These are phyloP conservation scores for Geotrypetes seraphini DNA, from an alignment of 2,797 vertebrate genomes.

Conservation along the genomic window DNA sequence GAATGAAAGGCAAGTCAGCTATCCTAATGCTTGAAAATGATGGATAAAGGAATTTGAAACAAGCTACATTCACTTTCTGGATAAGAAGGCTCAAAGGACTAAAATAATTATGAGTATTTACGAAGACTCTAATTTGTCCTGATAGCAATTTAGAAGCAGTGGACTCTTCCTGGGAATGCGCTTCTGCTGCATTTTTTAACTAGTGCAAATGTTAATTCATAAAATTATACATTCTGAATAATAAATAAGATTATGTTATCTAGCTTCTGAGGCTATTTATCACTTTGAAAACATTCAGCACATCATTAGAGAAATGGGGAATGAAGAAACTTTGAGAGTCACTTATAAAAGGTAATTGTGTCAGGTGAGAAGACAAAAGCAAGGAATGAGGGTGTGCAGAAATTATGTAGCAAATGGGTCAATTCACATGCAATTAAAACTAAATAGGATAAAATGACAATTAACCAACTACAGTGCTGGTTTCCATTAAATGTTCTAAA, in stretches of 20 bases:
- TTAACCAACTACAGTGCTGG: neutral
- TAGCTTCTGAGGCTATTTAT: conserved; percentile 5
- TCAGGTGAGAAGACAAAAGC: neutral
- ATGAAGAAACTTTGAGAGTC: neutral
- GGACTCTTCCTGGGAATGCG: conserved; percentile 4
- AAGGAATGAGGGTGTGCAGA: neutral
- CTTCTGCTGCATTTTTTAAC: conserved; percentile 6
- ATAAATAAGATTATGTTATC: conserved; percentile 10
- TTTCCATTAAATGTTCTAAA: too few species aligned
- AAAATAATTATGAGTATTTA: conserved; percentile 24
- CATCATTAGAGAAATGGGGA: neutral
- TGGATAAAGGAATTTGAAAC: conserved; percentile 8
- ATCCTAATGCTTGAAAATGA: neutral
- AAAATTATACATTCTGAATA: conserved; percentile 15
- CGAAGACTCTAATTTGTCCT: conserved; percentile 14
- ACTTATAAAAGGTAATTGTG: neutral
- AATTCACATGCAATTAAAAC: conserved; percentile 2
- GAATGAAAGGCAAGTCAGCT: neutral
- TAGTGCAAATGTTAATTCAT: conserved; percentile 23
- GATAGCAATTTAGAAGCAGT: conserved; percentile 15
- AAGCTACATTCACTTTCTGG: neutral
- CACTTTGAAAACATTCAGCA: conserved; percentile 10
- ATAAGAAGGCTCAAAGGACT: neutral
- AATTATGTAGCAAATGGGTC: neutral
- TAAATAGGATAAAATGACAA: neutral